Conservation (phyloP, 2,113 vertebrate species). For the Caracal caracal region DNA sequence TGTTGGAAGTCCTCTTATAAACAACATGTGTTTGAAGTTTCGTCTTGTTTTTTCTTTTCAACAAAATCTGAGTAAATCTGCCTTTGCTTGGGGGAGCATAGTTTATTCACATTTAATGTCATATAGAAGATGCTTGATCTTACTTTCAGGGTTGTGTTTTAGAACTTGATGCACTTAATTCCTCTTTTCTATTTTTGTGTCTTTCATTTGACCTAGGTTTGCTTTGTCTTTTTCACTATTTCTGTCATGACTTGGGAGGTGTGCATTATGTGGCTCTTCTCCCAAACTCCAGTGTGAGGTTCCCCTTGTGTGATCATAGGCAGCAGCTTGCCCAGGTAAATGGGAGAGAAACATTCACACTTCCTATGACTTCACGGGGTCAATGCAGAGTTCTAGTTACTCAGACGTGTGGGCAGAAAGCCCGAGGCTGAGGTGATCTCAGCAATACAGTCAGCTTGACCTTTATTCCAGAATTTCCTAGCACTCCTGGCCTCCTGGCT, state of each 20-base stretch:
- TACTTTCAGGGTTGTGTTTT: neutral
- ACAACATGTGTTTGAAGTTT: neutral
- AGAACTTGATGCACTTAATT: neutral
- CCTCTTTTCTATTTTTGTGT: neutral
- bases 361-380: neutral
- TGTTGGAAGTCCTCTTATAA: neutral
- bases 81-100: neutral
- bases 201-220: neutral
- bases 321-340: neutral
- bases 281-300: neutral
- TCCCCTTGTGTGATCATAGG: neutral
- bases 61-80: neutral
- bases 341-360: neutral
- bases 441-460: neutral
- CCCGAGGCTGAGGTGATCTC: neutral
- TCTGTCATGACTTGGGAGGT: neutral
- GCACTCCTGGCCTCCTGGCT: neutral
- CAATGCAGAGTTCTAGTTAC: neutral
- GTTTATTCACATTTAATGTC: neutral
- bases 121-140: neutral
- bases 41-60: neutral
- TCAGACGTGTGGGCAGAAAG: neutral
- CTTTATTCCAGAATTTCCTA: neutral
- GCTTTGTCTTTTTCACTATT: neutral
- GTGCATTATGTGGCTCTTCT: neutral